Evolutionary conservation across 2,797 vertebrate genomes (phyloP).

Genomic region (Sciurus carolinensis): DNA sequence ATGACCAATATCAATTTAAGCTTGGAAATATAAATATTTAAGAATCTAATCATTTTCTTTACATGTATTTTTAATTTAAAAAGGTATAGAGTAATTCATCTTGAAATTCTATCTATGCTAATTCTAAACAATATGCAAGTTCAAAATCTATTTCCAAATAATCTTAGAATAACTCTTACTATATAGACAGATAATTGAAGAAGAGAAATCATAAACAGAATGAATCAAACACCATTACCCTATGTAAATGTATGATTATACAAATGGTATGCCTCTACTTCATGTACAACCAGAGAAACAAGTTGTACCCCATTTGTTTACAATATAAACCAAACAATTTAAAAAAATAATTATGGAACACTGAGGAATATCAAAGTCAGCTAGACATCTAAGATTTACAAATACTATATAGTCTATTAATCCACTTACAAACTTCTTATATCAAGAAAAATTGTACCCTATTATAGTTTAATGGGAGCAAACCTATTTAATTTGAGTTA

Average conservation of each 20-base stretch:
- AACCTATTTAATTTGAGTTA: slow-evolving; percentile 5
- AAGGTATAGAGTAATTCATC: not conserved
- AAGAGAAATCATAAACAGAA: not conserved
- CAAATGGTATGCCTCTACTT: too few relatives aligned
- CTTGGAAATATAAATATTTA: not conserved
- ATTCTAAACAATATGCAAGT: slow-evolving; percentile 47
- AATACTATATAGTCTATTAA: not conserved
- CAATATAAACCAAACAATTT: too few relatives aligned
- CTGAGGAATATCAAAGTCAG: not conserved
- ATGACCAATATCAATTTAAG: not conserved
- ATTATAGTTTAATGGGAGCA: not conserved
- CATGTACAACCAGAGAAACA: too few relatives aligned
- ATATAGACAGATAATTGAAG: not conserved
- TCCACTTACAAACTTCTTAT: not conserved
- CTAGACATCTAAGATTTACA: not conserved
- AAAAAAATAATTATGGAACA: not conserved
- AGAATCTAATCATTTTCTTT: not conserved
- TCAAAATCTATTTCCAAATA: slow-evolving; percentile 33
- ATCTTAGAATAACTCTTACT: not conserved
- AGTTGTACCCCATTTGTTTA: too few relatives aligned
- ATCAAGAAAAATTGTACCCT: not conserved
- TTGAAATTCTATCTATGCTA: slow-evolving; percentile 22
- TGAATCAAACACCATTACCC: too few relatives aligned
- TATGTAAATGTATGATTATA: too few relatives aligned
- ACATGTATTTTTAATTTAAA: not conserved